phyloP scores from a whole-genome alignment of 2,888 invertebrate species.

The Bruchidius siliquastri region DNA sequence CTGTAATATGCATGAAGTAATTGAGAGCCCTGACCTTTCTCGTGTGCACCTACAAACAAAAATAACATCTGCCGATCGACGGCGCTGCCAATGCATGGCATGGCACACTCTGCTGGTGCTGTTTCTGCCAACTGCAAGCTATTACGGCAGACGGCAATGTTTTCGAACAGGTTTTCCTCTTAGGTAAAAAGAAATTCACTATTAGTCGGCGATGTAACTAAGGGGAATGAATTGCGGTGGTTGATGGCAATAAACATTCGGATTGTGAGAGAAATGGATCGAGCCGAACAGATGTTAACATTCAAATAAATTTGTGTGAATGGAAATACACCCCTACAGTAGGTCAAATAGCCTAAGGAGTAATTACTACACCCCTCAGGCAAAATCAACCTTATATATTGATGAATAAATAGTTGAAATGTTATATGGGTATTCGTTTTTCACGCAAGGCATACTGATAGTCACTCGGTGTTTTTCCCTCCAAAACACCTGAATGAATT shows the following conservation, averaged over 20 bases:
- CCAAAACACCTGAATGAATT: too few relatives aligned
- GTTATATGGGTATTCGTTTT: too few relatives aligned
- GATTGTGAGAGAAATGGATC: neutral
- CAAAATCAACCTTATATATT: too few relatives aligned
- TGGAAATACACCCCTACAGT: neutral
- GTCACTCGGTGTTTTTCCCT: too few relatives aligned
- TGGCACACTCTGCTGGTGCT: neutral
- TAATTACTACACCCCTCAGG: too few relatives aligned
- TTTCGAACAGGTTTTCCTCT: neutral
- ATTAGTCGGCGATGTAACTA: neutral
- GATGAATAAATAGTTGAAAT: too few relatives aligned
- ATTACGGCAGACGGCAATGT: neutral
- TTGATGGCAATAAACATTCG: neutral
- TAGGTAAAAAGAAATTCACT: neutral
- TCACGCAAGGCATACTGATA: too few relatives aligned
- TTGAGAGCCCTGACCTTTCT: neutral
- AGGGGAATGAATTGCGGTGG: neutral
- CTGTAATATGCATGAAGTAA: neutral
- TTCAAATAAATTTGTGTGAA: neutral
- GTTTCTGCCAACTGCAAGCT: neutral
- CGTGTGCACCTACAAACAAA: neutral
- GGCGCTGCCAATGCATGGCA: neutral
- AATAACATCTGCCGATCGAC: neutral
- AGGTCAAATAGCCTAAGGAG: too few relatives aligned
- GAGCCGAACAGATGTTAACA: neutral